Evolutionary conservation across 2,113 vertebrate species (phyloP), one percentile per base, ranked within the genome.

Genomic region (Gambusia holbrooki): DNA sequence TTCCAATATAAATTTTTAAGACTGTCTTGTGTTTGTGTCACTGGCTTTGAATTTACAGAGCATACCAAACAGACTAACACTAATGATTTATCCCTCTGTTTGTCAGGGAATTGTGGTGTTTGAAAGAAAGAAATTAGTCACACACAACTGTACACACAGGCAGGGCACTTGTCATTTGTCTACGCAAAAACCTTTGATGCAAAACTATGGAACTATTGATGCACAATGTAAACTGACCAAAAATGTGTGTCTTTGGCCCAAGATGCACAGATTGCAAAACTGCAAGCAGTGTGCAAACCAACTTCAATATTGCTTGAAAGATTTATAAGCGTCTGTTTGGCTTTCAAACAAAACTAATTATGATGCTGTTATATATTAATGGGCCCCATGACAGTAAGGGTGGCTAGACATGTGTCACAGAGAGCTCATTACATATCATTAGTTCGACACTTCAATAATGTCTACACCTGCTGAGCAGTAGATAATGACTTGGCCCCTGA

Each of bases 1-100:
- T 94, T 95, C 88, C 90, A 94, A 94, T 93, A 95, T 95, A 94
- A 83, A 92, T 93, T 93, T 95, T 94, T 90, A 83, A 93, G 93
- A 92, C 92, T 88, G 92, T 85, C 88, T 83, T 92, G 90, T 90
- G 84, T 94, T 84, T 87, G 79, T 90, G 89, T 90, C 88, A 70
- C 22, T 58, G 85, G 73, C 84, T 90, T 92, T 90, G 72, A 89
- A 90, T 93, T 93, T 91, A 87, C 86, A 54, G 77, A 86, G 77
- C 73, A 76, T 79, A 86, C 69, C 81, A 76, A 91, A 82, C 83
- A 90, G 87, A 87, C 82, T 77, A 85, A 80, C 88, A 83, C 90
- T 83, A 89, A 90, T 81, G 83, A 90, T 87, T 81, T 71, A 65
- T 79, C 28, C 68, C 67, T 82, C 69, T 88, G 86, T 75, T 85